phyloP scores from a whole-genome alignment of 2,888 invertebrate genomes.

The Galerucella pusilla region DNA sequence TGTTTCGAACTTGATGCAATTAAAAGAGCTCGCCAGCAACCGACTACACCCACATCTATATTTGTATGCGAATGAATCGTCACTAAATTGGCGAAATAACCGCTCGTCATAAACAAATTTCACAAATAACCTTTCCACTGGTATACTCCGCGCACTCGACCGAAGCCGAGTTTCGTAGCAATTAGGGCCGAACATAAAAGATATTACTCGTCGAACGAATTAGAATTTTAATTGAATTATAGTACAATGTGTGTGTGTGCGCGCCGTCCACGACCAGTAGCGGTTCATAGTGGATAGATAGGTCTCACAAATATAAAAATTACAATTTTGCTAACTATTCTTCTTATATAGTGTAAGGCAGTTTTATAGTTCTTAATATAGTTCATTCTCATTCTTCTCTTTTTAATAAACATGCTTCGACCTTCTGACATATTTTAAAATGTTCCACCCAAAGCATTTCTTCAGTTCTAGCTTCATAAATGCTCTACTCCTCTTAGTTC shows the following conservation, averaged over 20 bases:
- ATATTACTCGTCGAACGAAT: conserved; percentile 59
- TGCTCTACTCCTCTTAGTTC: too few relatives aligned
- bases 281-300: not conserved
- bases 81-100: conserved; percentile 34
- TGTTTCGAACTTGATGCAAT: conserved; percentile 24
- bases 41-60: conserved; percentile 4
- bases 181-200: conserved; percentile 57
- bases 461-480: too few relatives aligned
- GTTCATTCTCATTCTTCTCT: too few relatives aligned
- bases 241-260: conserved; percentile 52
- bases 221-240: conserved; percentile 59
- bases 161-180: conserved; percentile 50
- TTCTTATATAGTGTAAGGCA: too few relatives aligned
- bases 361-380: too few relatives aligned
- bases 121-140: conserved; percentile 37
- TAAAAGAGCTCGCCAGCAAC: conserved; percentile 26
- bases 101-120: conserved; percentile 36
- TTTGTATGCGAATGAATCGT: conserved; percentile 22
- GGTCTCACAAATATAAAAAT: too few relatives aligned
- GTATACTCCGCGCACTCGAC: conserved; percentile 13
- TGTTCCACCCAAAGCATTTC: too few relatives aligned
- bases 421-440: too few relatives aligned
- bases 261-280: conserved; percentile 17
- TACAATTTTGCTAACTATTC: too few relatives aligned
- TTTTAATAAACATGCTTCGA: too few relatives aligned